These are phyloP conservation scores for Julus scandinavius DNA, from an alignment of 2,888 invertebrate species.

Conservation along the genomic window DNA sequence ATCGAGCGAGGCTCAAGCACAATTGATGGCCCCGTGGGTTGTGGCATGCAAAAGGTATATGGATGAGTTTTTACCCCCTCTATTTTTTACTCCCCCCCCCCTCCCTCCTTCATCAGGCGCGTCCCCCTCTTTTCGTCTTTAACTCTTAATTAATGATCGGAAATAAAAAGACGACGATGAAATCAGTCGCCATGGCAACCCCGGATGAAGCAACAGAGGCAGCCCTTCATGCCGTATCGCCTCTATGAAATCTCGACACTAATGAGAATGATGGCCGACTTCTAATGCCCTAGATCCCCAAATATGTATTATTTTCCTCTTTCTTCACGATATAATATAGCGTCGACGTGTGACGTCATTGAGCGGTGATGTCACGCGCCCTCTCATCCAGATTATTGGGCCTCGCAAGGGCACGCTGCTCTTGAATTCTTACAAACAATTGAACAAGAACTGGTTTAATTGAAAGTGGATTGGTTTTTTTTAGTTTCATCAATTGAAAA, in stretches of 20 bases:
- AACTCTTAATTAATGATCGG: constrained; percentile 42
- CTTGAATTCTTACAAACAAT: constrained; percentile 26
- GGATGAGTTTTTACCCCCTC: neutral
- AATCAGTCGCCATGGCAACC: constrained; percentile 37
- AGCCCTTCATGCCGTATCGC: neutral
- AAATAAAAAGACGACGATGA: constrained; percentile 37
- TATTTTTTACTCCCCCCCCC: neutral
- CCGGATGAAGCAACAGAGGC: neutral
- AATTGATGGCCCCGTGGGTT: neutral
- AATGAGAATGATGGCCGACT: constrained; percentile 31
- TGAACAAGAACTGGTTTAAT: neutral
- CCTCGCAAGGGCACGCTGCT: neutral
- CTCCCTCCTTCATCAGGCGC: neutral
- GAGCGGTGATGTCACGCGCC: neutral
- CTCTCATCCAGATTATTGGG: neutral
- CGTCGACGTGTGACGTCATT: neutral
- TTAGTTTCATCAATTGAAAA: neutral
- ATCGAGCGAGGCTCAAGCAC: neutral
- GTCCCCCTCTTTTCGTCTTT: neutral
- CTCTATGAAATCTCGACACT: neutral
- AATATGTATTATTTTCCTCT: neutral
- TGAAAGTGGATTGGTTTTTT: neutral
- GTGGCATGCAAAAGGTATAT: neutral
- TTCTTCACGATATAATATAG: neutral
- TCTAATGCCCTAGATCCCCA: neutral